These are phyloP conservation scores for Globodera ellingtonae DNA, from an alignment of 1,140 invertebrate species.

Conservation along the genomic window DNA sequence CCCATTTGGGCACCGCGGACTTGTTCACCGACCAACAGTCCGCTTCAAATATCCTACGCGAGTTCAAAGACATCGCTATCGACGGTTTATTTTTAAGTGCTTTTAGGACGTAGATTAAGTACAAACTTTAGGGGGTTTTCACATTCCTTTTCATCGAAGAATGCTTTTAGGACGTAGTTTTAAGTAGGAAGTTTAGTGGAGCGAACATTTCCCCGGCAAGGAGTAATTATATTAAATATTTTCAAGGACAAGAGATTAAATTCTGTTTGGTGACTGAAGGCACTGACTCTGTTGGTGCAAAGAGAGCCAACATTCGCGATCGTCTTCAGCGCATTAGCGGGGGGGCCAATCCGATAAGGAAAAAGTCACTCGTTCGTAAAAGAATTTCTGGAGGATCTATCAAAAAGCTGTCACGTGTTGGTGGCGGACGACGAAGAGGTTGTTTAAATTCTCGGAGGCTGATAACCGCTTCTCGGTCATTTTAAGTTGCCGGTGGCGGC, in stretches of 20 bases:
- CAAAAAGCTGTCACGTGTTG: neutral
- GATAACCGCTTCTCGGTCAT: neutral
- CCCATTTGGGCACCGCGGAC: constrained; percentile 38
- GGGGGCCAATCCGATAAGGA: constrained; percentile 21
- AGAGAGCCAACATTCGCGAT: constrained; percentile 30
- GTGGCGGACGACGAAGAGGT: constrained; percentile 26
- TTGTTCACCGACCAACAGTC: constrained; percentile 33
- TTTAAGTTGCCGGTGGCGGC: neutral
- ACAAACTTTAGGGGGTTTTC: too few relatives aligned
- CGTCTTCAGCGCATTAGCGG: constrained; percentile 34
- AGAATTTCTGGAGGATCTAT: constrained; percentile 1
- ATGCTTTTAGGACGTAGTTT: too few relatives aligned
- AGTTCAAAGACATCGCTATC: constrained; percentile 44
- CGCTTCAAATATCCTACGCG: constrained; percentile 31
- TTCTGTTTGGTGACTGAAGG: constrained; percentile 34
- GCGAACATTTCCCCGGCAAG: too few relatives aligned
- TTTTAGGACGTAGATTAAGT: too few relatives aligned
- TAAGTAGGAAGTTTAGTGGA: too few relatives aligned
- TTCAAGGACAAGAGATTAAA: constrained; percentile 45
- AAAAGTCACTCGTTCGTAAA: constrained; percentile 9
- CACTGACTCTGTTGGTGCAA: neutral
- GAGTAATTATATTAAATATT: neutral
- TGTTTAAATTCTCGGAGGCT: neutral
- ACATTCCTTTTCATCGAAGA: too few relatives aligned
- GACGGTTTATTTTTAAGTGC: constrained; percentile 27